Percentiles rank a stretch among this genome's conserved stretches.
Evolutionary conservation across 1,140 invertebrate species (phyloP).

Genomic region (Heliothis subflexa): DNA sequence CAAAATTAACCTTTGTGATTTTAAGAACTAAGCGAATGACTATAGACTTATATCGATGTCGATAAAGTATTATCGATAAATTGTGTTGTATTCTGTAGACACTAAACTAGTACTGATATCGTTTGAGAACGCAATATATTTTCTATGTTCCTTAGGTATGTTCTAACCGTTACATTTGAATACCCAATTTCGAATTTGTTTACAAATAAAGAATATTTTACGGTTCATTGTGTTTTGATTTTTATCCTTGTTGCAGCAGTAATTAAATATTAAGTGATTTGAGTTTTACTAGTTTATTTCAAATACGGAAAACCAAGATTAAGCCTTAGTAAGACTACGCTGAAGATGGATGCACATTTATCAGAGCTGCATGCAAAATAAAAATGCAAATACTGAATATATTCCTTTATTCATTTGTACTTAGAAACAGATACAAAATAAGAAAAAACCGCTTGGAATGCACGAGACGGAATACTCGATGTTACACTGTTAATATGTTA

Average conservation of each 20-base stretch:
- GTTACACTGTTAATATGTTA: constrained; percentile 64
- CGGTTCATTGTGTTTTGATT: constrained; percentile 57
- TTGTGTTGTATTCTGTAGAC: constrained; percentile 33
- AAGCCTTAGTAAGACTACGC: no score
- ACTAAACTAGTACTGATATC: constrained; percentile 37
- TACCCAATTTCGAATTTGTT: constrained; percentile 56
- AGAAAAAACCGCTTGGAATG: constrained; percentile 73
- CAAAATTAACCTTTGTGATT: neutral
- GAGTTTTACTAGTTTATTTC: no score
- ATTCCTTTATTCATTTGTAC: constrained; percentile 80
- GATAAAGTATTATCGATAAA: constrained; percentile 22
- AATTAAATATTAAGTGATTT: no score
- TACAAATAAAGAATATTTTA: constrained; percentile 74
- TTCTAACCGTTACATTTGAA: constrained; percentile 40
- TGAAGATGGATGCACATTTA: no score
- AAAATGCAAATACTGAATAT: constrained; percentile 66
- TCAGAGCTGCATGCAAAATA: neutral
- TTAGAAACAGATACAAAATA: constrained; percentile 64
- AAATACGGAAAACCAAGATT: no score
- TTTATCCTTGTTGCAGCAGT: neutral
- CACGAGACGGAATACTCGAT: constrained; percentile 73
- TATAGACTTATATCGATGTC: constrained; percentile 33
- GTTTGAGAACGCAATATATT: constrained; percentile 48
- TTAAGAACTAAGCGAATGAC: constrained; percentile 6
- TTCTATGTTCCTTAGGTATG: constrained; percentile 50